Base-by-base conservation (phyloP, 2,113 vertebrate genomes). In the Hippolais icterina region DNA sequence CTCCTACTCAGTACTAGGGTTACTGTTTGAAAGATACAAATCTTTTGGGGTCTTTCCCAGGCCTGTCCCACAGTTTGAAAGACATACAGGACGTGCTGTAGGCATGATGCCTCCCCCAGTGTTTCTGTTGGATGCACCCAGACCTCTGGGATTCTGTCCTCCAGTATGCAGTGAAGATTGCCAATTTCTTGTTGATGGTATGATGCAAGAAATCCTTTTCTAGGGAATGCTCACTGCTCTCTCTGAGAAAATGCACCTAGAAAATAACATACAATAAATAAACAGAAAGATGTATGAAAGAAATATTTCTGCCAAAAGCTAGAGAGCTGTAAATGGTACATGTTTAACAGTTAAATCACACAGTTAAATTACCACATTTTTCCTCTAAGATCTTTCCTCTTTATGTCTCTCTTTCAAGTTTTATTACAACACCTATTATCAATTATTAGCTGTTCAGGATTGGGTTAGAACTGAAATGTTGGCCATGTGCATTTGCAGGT, bases 91-190 rank as follows among this genome's bases (percentile, higher is more conserved):
- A 8, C 23, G 14, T 33, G 6, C 0, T 47, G 2, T 56, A 53
- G 15, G 28, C 13, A 33, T 14, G 10, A 28, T 5, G 1, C 12
- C 69, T 41, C 33, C 60, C 29, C 42, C 52, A 39, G 6, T 41
- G 21, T 46, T 75, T 28, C 23, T 27, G 15, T 7, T 64, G 29
- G 5, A 20, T 1, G 0, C 15, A 24, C 5, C 15, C 35, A 82
- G 29, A 18, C 41, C 9, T n/a, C 37, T 23, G 63, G 28, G 28
- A 86, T 66, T 91, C 72, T 15, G 1, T 86, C 44, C 31, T 53
- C 15, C 18, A 13, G 23, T 66, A 2, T 16, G 37, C 3, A 21
- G 1, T 3, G 17, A 31, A 49, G 8, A 33, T 11, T 39, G 2
- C 29, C 21, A 11, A 28, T 54, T 81, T 77, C 18, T 61, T 66